A percentile compares a stretch with the other conserved stretches of the same genome.
phyloP scores from a whole-genome alignment of 2,888 invertebrate species.

The Carcina quercana region DNA sequence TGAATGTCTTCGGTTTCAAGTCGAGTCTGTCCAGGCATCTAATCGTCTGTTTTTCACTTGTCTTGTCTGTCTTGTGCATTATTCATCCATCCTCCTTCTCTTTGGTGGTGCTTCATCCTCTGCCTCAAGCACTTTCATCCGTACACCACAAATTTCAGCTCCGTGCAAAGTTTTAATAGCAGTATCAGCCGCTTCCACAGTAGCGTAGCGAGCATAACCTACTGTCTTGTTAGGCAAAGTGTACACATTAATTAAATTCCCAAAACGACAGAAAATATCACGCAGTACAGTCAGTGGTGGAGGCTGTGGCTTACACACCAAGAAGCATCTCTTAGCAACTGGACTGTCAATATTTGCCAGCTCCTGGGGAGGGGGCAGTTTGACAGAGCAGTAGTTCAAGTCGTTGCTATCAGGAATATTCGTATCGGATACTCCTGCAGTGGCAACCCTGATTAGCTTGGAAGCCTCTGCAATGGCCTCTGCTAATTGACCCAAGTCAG shows the following conservation, averaged over 20 bases:
- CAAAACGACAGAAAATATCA: slow-evolving; percentile 94
- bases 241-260: slow-evolving; percentile 91
- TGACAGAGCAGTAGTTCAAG: slow-evolving; percentile 76
- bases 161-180: slow-evolving; percentile 85
- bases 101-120: slow-evolving; percentile 74
- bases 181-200: slow-evolving; percentile 81
- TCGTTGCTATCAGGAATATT: slow-evolving; percentile 35
- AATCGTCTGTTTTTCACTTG: slow-evolving; percentile 19
- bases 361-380: slow-evolving; percentile 82
- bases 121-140: slow-evolving; percentile 92
- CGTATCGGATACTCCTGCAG: slow-evolving; percentile 37
- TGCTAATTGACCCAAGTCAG: slow-evolving; percentile 79
- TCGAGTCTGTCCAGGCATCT: slow-evolving; percentile 9
- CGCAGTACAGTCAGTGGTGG: slow-evolving; percentile 86
- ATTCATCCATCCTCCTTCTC: slow-evolving; percentile 28
- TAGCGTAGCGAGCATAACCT: slow-evolving; percentile 92
- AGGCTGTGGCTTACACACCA: slow-evolving; percentile 78
- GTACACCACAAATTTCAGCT: slow-evolving; percentile 89
- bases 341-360: slow-evolving; percentile 79
- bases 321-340: slow-evolving; percentile 79
- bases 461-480: slow-evolving; percentile 87
- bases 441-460: slow-evolving; percentile 80
- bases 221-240: slow-evolving; percentile 92
- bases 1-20: slow-evolving; percentile 1
- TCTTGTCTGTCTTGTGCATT: slow-evolving; percentile 13